These are phyloP conservation scores for Acanthis flammea DNA, from an alignment of 2,797 vertebrate genomes.

Conservation along the genomic window DNA sequence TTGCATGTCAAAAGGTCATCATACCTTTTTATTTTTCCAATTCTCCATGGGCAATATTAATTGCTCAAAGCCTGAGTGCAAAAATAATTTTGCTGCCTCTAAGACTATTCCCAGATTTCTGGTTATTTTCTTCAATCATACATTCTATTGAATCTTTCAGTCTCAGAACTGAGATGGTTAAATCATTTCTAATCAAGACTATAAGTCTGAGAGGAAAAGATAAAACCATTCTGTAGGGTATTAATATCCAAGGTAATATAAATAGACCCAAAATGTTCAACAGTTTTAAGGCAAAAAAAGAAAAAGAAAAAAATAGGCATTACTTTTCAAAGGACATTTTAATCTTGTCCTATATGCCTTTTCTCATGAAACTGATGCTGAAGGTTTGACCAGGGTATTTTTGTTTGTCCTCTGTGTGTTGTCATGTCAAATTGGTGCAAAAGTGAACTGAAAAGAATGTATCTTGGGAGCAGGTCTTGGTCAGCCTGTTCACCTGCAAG, in stretches of 20 bases:
- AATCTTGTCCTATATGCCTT: not conserved
- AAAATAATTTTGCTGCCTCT: not conserved
- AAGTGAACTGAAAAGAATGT: not conserved
- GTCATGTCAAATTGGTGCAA: not conserved
- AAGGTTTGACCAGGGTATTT: not conserved
- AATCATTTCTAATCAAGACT: not conserved
- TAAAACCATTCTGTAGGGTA: not conserved
- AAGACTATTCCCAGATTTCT: not conserved
- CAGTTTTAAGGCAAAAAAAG: not conserved
- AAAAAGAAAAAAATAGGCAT: fast-evolving
- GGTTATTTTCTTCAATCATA: not conserved
- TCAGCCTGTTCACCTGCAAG: not conserved
- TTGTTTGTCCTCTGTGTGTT: not conserved
- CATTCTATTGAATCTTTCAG: not conserved
- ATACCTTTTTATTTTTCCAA: not conserved
- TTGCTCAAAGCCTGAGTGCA: not conserved
- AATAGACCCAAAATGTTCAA: not conserved
- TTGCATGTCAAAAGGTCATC: not conserved
- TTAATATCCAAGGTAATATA: not conserved
- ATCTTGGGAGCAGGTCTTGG: not conserved
- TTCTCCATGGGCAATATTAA: not conserved
- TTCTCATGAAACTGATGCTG: not conserved
- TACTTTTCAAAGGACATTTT: not conserved
- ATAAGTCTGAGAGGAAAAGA: not conserved
- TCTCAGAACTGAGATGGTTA: not conserved